These are phyloP conservation scores for Apostichopus leukothele DNA, from an alignment of 53 echinoderm and acorn worm genomes.

Conservation along the genomic window DNA sequence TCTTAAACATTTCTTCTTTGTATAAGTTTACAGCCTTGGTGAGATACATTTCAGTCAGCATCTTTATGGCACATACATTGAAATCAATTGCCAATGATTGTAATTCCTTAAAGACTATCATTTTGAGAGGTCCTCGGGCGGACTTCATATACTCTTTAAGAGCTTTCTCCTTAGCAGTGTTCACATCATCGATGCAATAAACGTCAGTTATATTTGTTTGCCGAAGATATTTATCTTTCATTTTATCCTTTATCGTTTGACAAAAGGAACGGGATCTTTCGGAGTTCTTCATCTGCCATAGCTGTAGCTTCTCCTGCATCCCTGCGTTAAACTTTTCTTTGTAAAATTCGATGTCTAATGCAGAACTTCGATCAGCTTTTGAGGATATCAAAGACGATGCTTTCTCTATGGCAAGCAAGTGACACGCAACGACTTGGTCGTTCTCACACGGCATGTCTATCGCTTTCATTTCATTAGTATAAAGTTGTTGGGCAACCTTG, in stretches of 20 bases:
- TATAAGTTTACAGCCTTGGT: not conserved
- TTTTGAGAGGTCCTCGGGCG: not conserved
- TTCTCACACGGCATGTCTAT: slow-evolving; percentile 11
- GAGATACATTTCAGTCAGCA: not conserved
- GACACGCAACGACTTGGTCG: not conserved
- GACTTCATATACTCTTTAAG: not conserved
- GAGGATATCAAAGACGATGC: not conserved
- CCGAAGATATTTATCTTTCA: not conserved
- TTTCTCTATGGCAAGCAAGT: not conserved
- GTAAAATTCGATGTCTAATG: not conserved
- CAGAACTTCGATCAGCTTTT: not conserved
- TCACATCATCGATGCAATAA: not conserved
- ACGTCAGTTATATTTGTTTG: not conserved
- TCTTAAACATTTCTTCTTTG: not conserved
- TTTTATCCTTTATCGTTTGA: not conserved
- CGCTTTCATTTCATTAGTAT: not conserved
- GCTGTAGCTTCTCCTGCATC: not conserved
- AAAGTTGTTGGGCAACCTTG: not conserved
- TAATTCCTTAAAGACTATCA: not conserved
- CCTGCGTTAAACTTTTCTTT: not conserved
- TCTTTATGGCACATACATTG: not conserved
- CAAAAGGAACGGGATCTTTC: not conserved
- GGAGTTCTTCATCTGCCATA: not conserved
- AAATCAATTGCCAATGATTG: too few relatives aligned
- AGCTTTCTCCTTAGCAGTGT: not conserved